Evolutionary conservation across 2,113 vertebrate species (phyloP).

Genomic region (Chionodraco myersi): DNA sequence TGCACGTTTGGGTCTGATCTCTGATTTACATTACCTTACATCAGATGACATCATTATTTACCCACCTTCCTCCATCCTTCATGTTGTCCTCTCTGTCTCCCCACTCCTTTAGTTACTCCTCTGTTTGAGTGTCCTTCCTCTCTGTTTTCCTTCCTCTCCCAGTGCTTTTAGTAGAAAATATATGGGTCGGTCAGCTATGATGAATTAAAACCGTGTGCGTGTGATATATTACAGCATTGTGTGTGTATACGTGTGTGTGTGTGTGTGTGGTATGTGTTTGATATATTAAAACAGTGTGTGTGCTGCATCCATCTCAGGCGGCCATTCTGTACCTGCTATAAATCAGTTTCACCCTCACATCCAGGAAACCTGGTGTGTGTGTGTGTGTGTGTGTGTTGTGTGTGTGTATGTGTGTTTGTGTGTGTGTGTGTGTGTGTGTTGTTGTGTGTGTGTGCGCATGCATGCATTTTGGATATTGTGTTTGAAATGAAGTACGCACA

Average conservation of each 20-base stretch:
- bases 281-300: slow-evolving; percentile 79
- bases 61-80: slow-evolving; percentile 7
- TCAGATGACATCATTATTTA: slow-evolving; percentile 8
- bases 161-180: slow-evolving; percentile 68
- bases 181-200: slow-evolving; percentile 76
- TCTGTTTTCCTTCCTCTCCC: neutral
- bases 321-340: slow-evolving; percentile 68
- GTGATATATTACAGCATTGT: slow-evolving; percentile 41
- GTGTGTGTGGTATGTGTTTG: slow-evolving; percentile 61
- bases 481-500: neutral
- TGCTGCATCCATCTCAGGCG: slow-evolving; percentile 76
- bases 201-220: slow-evolving; percentile 72
- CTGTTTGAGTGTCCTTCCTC: slow-evolving; percentile 32
- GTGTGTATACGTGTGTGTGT: slow-evolving; percentile 35
- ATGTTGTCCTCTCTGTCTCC: slow-evolving; percentile 14
- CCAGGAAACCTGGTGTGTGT: slow-evolving; percentile 36
- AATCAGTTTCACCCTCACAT: slow-evolving; percentile 72
- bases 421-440: neutral
- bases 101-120: slow-evolving; percentile 28
- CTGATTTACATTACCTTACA: neutral
- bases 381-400: slow-evolving; percentile 28
- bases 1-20: slow-evolving; percentile 2
- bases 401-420: slow-evolving; percentile 22
- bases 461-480: neutral
- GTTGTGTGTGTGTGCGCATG: too few relatives aligned